Evolutionary conservation across 2,113 vertebrate genomes (phyloP).

Genomic region (Herpailurus yagouaroundi): DNA sequence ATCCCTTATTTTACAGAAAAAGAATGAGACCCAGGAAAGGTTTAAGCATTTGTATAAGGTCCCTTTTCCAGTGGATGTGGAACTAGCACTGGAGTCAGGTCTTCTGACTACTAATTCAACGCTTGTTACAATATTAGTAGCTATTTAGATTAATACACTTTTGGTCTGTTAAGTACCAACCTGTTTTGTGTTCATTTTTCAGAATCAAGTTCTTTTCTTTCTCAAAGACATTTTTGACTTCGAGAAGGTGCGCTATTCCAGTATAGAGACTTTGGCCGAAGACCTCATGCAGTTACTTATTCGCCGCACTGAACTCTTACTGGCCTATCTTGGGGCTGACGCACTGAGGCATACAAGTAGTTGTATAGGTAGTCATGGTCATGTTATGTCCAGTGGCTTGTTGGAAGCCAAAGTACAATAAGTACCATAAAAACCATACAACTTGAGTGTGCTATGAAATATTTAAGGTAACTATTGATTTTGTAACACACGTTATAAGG

Average conservation of each 20-base stretch:
- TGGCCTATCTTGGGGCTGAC: conserved; percentile 89
- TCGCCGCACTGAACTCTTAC: conserved; percentile 90
- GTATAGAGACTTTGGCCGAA: conserved; percentile 91
- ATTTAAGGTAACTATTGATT: not conserved
- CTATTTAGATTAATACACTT: not conserved
- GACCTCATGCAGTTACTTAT: conserved; percentile 92
- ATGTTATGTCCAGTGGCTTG: conserved; percentile 78
- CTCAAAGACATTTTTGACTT: conserved; percentile 98
- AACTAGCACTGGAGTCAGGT: not conserved
- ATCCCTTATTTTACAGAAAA: not conserved
- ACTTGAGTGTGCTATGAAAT: not conserved
- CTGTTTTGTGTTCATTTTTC: not conserved
- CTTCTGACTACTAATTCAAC: not conserved
- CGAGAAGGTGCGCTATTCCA: conserved; percentile 95
- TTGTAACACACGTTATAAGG: conserved; percentile 34
- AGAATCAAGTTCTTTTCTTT: conserved; percentile 97
- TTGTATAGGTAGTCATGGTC: conserved; percentile 78
- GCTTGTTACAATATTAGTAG: not conserved
- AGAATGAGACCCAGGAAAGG: not conserved
- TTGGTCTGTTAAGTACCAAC: not conserved
- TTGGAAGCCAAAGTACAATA: conserved; percentile 88
- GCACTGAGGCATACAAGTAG: conserved; percentile 76
- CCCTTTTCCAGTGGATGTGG: not conserved
- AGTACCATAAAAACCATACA: not conserved
- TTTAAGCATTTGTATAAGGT: not conserved